Base-by-base conservation (phyloP, 1,140 invertebrate species). In the Anastrepha ludens region DNA sequence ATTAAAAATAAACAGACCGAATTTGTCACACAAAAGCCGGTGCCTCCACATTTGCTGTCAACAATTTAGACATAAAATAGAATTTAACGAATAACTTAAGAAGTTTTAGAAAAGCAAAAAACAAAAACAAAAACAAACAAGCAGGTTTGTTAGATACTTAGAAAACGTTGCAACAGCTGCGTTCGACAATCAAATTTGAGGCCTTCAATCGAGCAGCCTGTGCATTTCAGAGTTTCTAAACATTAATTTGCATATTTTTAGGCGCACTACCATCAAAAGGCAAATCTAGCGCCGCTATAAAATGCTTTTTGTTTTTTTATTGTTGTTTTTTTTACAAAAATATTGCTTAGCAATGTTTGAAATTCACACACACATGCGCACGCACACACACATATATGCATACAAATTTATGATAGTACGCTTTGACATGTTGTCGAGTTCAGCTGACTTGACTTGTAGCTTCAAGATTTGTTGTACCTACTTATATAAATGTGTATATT, bases 221-320 rank as follows among this genome's bases (percentile, higher is more conserved):
- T 3, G 2, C 7, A n/a, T 62, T 17, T 5, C 15, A 29, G 15
- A 74, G 7, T 29, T 81, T 81, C n/a, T 55, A 11, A 55, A 55
- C 2, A 70, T 50, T 81, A 55, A 81, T 81, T 81, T 81, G 50
- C 74, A 81, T 58, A 81, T 58, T 58, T 81, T 58, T 29, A 81
- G 50, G 47, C 74, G 50, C 74, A 55, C 44, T 29, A 17, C 5
- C 47, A 2, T 20, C 39, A 9, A 4, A 11, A 8, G 47, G 17
- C 17, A 44, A 70, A 70, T 41, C 13, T 62, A 13, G 4, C 15
- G n/a, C 13, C 15, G 8, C 13, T n/a, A 70, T 15, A 70, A 70
- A 20, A 62, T 1, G 15, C 60, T 62, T 62, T 64, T 15, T 64
- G 9, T 64, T 64, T 64, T n/a, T 58, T 58, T 58, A 64, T 29